Evolutionary conservation across 2,797 vertebrate species (phyloP).

Genomic region (Decapterus maruadsi): DNA sequence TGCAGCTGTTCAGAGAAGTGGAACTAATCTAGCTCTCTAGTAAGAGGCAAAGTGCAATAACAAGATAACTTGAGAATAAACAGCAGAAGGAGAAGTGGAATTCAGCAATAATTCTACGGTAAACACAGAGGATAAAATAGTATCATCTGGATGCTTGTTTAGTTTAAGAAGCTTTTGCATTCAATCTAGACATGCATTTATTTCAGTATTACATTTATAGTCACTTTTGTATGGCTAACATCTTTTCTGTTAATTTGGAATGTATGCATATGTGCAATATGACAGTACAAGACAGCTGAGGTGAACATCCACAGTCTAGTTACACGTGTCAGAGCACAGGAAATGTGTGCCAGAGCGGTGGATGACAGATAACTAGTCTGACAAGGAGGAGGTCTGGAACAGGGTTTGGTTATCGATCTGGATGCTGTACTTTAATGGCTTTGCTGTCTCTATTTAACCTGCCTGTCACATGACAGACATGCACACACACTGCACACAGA

Average conservation of each 20-base stretch:
- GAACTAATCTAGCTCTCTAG: not conserved
- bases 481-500: not conserved
- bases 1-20: not conserved
- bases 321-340: constrained; percentile 18
- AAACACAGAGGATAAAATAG: not conserved
- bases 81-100: not conserved
- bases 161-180: not conserved
- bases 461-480: constrained; percentile 28
- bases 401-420: constrained; percentile 45
- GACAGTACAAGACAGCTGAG: not conserved
- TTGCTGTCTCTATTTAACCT: constrained; percentile 54
- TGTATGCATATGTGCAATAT: not conserved
- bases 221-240: not conserved
- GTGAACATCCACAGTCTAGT: constrained; percentile 15
- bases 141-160: not conserved
- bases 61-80: not conserved
- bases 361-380: constrained; percentile 33
- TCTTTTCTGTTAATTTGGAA: not conserved
- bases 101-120: not conserved
- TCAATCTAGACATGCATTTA: not conserved
- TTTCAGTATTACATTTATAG: not conserved
- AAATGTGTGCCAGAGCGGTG: constrained; percentile 19
- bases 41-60: not conserved
- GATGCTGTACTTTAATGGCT: constrained; percentile 48
- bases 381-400: constrained; percentile 20